These are phyloP conservation scores for Fregata magnificens DNA, from an alignment of 2,113 vertebrate genomes.

Conservation along the genomic window DNA sequence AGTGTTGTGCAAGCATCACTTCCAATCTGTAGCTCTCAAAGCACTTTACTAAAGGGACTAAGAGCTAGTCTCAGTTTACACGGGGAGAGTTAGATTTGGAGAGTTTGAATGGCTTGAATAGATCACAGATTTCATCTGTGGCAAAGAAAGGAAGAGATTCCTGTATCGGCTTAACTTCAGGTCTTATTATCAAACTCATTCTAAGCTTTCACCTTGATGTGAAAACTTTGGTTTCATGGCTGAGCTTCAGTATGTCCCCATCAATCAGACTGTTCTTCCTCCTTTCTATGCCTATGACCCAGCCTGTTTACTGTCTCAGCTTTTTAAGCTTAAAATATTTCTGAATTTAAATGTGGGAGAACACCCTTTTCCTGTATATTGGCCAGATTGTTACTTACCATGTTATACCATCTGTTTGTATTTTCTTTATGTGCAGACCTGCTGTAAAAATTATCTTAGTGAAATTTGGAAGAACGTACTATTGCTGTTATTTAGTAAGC, in stretches of 20 bases:
- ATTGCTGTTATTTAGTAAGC: background rate
- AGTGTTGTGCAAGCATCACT: background rate
- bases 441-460: background rate
- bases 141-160: background rate
- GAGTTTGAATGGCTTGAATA: background rate
- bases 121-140: background rate
- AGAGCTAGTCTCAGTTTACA: constrained; percentile 4
- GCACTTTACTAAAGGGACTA: background rate
- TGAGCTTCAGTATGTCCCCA: background rate
- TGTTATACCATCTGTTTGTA: background rate
- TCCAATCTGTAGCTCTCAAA: constrained; percentile 24
- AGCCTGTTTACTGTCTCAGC: background rate
- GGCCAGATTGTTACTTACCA: background rate
- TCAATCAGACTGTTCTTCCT: background rate
- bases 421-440: background rate
- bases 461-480: background rate
- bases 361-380: background rate
- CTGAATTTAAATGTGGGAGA: background rate
- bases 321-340: background rate
- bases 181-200: background rate
- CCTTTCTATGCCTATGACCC: background rate
- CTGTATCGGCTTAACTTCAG: background rate
- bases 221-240: background rate
- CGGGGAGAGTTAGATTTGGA: background rate
- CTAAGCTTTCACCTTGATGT: background rate